Evolutionary conservation across 2,888 invertebrate species (phyloP).

Genomic region (Aphodius sticticus): DNA sequence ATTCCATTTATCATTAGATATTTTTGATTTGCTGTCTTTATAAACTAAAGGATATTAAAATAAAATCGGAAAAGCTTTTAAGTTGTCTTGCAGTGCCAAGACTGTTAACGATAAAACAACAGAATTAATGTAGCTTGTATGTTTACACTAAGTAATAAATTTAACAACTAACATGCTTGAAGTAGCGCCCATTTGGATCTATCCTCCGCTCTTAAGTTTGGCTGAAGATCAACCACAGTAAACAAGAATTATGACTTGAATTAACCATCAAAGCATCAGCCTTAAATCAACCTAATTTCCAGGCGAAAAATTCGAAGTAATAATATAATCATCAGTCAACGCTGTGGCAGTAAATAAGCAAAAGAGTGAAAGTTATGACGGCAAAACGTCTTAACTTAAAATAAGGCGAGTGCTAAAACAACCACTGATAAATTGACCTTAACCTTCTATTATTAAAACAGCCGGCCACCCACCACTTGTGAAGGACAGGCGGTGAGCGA

Average conservation of each 20-base stretch:
- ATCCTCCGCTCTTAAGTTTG: not conserved
- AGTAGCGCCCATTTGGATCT: too few species aligned
- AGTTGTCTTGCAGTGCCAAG: not conserved
- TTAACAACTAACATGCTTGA: not conserved
- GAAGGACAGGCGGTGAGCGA: not conserved
- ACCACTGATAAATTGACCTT: conserved; percentile 4
- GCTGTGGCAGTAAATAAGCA: not conserved
- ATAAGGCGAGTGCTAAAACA: not conserved
- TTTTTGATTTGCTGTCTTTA: too few species aligned
- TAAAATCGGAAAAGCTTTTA: too few species aligned
- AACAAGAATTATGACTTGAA: not conserved
- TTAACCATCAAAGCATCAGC: not conserved
- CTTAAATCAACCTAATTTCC: not conserved
- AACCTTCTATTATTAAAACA: not conserved
- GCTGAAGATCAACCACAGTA: not conserved
- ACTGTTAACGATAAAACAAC: not conserved
- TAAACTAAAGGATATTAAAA: too few species aligned
- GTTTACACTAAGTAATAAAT: not conserved
- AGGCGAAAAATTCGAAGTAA: not conserved
- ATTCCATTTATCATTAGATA: too few species aligned
- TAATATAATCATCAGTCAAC: not conserved
- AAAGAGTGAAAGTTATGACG: not conserved
- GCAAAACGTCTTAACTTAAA: not conserved
- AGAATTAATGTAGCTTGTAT: not conserved
- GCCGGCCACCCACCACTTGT: not conserved